Percentiles rank a stretch among this genome's conserved stretches.
Evolutionary conservation across 30 jellyfish, hydroid and myxozoan species (phyloP).

Genomic region (Phacellophora camtschatica): DNA sequence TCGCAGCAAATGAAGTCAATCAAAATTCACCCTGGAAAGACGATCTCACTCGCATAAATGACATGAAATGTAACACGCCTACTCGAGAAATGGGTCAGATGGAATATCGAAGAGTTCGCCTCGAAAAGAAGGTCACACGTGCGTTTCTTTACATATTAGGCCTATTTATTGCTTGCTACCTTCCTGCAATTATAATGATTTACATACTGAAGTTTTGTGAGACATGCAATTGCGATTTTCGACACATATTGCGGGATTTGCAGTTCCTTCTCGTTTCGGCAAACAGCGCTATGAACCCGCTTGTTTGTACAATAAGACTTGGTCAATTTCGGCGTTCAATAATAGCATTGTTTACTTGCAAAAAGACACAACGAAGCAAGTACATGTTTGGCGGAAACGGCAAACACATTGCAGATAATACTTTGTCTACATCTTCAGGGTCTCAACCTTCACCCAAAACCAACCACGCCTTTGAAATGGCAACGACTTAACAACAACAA

Average conservation of each 20-base stretch:
- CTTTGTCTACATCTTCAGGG: neutral
- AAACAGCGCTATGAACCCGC: conserved; percentile 86
- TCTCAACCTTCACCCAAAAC: too few species aligned
- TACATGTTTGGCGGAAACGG: neutral
- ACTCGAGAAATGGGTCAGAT: neutral
- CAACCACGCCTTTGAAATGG: too few species aligned
- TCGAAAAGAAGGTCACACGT: conserved; percentile 78
- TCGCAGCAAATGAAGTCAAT: neutral
- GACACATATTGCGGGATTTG: conserved; percentile 78
- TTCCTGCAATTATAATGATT: conserved; percentile 77
- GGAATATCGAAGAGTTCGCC: conserved; percentile 33
- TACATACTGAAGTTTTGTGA: conserved; percentile 74
- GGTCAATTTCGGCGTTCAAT: conserved; percentile 66
- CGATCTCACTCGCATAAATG: too few species aligned
- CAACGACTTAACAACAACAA: too few species aligned
- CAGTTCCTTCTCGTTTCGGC: conserved; percentile 68
- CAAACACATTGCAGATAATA: neutral
- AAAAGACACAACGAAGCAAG: neutral
- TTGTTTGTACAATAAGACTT: conserved; percentile 67
- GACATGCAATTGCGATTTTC: conserved; percentile 59
- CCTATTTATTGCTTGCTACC: conserved; percentile 54
- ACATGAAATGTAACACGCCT: too few species aligned
- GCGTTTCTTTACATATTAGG: conserved; percentile 69
- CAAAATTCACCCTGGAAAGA: too few species aligned
- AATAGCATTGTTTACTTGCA: conserved; percentile 13